Evolutionary conservation across 1,140 invertebrate species (phyloP).

Genomic region (Aporrectodea caliginosa): DNA sequence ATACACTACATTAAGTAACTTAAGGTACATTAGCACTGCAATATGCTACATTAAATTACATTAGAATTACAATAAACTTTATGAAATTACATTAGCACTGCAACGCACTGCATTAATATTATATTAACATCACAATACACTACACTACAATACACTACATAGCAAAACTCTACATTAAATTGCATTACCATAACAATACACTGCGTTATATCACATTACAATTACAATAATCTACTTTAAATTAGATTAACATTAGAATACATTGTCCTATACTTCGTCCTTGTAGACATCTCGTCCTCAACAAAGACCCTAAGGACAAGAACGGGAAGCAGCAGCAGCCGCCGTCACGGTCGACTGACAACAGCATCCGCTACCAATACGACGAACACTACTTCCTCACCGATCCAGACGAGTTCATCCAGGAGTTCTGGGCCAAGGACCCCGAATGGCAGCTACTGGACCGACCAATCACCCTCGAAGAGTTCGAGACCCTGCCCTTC

Average conservation of each 20-base stretch:
- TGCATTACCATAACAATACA: not conserved
- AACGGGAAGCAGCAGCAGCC: not conserved
- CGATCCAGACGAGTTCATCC: slow-evolving; percentile 97
- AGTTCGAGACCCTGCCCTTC: slow-evolving; percentile 97
- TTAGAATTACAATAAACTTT: not conserved
- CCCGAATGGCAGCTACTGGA: slow-evolving; percentile 96
- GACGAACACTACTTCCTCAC: slow-evolving; percentile 99
- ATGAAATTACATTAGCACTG: not conserved
- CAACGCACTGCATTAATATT: not conserved
- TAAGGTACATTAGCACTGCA: not conserved
- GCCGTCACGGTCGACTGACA: not conserved
- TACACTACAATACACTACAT: not conserved
- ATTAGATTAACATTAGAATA: not conserved
- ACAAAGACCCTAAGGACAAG: slow-evolving; percentile 47
- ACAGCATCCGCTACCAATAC: slow-evolving; percentile 84
- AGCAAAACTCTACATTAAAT: not conserved
- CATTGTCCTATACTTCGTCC: not conserved
- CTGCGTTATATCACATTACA: not conserved
- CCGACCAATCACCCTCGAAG: slow-evolving; percentile 81
- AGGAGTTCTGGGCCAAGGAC: slow-evolving; percentile 96
- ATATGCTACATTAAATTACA: not conserved
- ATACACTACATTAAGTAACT: not conserved
- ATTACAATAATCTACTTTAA: not conserved
- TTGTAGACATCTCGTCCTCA: slow-evolving; percentile 54
- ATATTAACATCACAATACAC: not conserved